Evolutionary conservation across 2,797 vertebrate genomes (phyloP), one percentile per base, ranked within the genome.

Genomic region (Lutjanus campechanus): DNA sequence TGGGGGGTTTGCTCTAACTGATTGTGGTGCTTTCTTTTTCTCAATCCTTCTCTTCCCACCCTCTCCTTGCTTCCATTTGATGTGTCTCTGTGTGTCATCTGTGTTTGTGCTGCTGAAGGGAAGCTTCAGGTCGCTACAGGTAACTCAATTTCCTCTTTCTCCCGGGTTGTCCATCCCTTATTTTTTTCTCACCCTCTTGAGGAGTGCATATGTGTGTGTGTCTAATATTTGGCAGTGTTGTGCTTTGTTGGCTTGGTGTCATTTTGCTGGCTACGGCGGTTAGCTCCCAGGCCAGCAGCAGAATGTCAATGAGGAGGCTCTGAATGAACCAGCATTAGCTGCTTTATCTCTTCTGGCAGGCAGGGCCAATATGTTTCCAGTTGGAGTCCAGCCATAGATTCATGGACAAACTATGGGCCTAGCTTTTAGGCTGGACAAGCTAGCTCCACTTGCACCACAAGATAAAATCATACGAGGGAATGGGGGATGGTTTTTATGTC

Each of bases 71-170:
- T 93, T 90, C 86, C 91, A 90, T 88, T 88, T 87, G 84, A 82
- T 83, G 70, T 90, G 68, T 92, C 69, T 89, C 76, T 95, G 83
- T 93, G 77, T 92, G 89, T 88, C 85, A 76, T 92, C 76, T 91
- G 83, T 92, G 86, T 91, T 85, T 94, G 85, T 49, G 85, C 95
- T 93, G 94, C 96, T 97, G 95, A 97, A 98, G 97, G 97, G 97
- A 97, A 97, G 96, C 97, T 98, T 99, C 97, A 98, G 97, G 96
- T 98, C 98, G 90, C 96, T 99, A 91, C 98, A 98, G 97, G 97
- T 98, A 98, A 98, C 54, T 64, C 40, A 22, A 41, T 88, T 86
- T 87, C 66, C 69, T 64, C 76, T 85, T 74, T 83, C 67, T 77
- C 74, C 69, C 17, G 91, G 85, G 89, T 93, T 90, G 88, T 88